Percentiles rank a stretch among this genome's conserved stretches.
Evolutionary conservation across 2,888 invertebrate genomes (phyloP).

Genomic region (Andrena minutula): DNA sequence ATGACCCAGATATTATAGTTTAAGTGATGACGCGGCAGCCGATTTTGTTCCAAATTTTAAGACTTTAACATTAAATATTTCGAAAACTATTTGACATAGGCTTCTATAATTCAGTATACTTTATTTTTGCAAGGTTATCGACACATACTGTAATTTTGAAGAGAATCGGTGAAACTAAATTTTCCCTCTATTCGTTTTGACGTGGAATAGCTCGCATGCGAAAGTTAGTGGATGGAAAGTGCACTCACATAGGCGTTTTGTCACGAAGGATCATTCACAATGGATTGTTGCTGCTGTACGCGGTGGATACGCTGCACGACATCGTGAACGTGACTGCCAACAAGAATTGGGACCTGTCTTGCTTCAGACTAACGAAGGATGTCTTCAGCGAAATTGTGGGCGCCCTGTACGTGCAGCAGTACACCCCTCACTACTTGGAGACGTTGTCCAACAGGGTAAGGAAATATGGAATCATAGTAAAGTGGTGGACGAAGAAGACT

Average conservation of each 20-base stretch:
- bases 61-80: too few relatives aligned
- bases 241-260: slow-evolving; percentile 11
- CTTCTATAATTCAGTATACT: too few relatives aligned
- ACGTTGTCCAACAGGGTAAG: slow-evolving; percentile 84
- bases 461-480: neutral
- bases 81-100: too few relatives aligned
- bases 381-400: slow-evolving; percentile 84
- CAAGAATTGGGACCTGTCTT: slow-evolving; percentile 82
- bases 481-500: neutral
- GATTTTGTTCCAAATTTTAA: too few relatives aligned
- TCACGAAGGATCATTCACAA: slow-evolving; percentile 85
- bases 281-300: slow-evolving; percentile 85
- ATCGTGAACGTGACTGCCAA: slow-evolving; percentile 84
- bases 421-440: slow-evolving; percentile 83
- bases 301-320: slow-evolving; percentile 85
- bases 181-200: too few relatives aligned
- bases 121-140: too few relatives aligned
- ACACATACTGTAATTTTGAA: too few relatives aligned
- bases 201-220: too few relatives aligned
- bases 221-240: neutral
- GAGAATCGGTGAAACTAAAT: too few relatives aligned
- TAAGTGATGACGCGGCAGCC: too few relatives aligned
- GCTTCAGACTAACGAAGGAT: slow-evolving; percentile 83
- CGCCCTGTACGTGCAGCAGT: slow-evolving; percentile 85
- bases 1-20: too few relatives aligned